phyloP scores from a whole-genome alignment of 37 sponge, comb jelly and placozoan species.

The Corticium candelabrum region DNA sequence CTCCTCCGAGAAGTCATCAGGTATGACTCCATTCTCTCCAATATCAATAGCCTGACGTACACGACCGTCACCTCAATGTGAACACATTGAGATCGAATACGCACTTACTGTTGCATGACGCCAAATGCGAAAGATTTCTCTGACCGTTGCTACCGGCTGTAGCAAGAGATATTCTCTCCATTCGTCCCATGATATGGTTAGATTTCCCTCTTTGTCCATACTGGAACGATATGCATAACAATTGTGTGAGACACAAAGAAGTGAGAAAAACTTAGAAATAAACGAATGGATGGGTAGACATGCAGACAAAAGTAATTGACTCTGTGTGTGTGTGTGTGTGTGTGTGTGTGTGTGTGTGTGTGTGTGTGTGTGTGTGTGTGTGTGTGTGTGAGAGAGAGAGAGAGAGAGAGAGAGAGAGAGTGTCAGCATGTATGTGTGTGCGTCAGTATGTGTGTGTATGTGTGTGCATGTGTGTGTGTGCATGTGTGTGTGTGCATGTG shows the following conservation, averaged over 20 bases:
- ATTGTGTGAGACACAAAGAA: not conserved
- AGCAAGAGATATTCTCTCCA: slow-evolving; percentile 85
- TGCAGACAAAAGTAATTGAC: not conserved
- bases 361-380: too few species aligned
- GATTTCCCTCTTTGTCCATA: slow-evolving; percentile 80
- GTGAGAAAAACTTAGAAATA: not conserved
- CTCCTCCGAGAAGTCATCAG: slow-evolving; percentile 70
- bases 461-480: too few species aligned
- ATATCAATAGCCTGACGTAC: slow-evolving; percentile 5
- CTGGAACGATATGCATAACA: slow-evolving; percentile 19
- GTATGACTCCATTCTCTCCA: slow-evolving; percentile 17
- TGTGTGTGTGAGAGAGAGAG: too few species aligned
- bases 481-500: too few species aligned
- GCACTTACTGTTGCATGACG: slow-evolving; percentile 56
- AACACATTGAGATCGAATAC: slow-evolving; percentile 9
- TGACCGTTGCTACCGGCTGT: slow-evolving; percentile 60
- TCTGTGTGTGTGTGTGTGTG: too few species aligned
- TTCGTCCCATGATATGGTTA: slow-evolving; percentile 77
- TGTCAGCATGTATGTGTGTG: too few species aligned
- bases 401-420: too few species aligned
- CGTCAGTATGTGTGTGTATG: too few species aligned
- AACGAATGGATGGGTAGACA: not conserved
- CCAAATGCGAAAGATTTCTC: slow-evolving; percentile 52
- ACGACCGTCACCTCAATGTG: not conserved
- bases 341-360: too few species aligned